Evolutionary conservation across 2,797 vertebrate species (phyloP).

Genomic region (Leptodactylus fallax): DNA sequence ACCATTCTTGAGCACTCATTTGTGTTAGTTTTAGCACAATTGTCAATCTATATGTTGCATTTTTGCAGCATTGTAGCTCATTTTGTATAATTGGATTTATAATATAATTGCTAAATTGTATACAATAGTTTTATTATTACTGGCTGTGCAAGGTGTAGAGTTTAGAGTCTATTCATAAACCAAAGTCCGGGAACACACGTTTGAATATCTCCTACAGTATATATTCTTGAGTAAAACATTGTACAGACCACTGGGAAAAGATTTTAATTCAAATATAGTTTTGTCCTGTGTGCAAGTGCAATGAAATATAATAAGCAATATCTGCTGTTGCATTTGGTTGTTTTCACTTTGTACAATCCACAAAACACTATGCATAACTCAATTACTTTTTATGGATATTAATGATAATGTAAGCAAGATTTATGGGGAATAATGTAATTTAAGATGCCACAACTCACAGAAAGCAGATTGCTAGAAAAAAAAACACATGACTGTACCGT

Average conservation of each 20-base stretch:
- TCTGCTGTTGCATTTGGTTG: neutral
- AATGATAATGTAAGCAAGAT: slow-evolving; percentile 28
- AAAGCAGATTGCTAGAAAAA: neutral
- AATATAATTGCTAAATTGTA: no score
- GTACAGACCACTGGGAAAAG: neutral
- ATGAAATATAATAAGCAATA: neutral
- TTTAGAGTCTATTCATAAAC: neutral
- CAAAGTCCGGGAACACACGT: neutral
- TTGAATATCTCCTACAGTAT: neutral
- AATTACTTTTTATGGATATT: slow-evolving; percentile 11
- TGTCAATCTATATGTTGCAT: no score
- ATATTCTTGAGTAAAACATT: neutral
- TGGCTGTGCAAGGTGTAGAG: no score
- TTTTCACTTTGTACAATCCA: neutral
- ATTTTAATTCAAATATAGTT: slow-evolving; percentile 3
- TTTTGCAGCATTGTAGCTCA: no score
- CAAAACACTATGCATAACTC: slow-evolving; percentile 34
- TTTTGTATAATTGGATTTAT: no score
- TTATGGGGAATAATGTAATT: neutral
- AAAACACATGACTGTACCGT: neutral
- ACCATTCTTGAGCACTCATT: no score
- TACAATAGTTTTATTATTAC: no score
- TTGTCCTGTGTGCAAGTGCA: neutral
- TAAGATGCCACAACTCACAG: neutral
- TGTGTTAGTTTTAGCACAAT: no score